Conservation (phyloP, 2,888 invertebrate species). For the Caenorhabditis parvicauda region DNA sequence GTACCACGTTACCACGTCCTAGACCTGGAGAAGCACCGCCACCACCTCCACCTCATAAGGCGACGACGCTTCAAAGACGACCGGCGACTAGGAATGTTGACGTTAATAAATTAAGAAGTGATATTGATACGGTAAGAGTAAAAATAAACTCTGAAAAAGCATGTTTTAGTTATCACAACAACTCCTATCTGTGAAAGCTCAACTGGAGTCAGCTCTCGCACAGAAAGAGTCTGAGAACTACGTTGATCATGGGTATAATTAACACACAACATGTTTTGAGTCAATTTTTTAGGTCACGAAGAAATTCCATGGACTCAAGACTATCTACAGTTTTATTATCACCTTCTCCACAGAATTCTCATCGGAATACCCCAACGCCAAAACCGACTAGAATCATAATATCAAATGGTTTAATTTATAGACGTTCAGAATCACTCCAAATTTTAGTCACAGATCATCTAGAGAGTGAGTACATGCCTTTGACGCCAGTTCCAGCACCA, state of each 20-base stretch:
- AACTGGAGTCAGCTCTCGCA: constrained; percentile 21
- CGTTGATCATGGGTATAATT: constrained; percentile 10
- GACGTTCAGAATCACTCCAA: not conserved
- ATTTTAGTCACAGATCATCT: not conserved
- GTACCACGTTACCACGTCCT: constrained; percentile 25
- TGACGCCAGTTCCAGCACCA: not conserved
- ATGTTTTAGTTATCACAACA: constrained; percentile 30
- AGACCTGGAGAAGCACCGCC: constrained; percentile 22
- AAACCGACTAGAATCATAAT: constrained; percentile 19
- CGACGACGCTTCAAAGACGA: constrained; percentile 15
- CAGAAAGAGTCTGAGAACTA: constrained; percentile 14
- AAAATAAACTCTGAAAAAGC: not conserved
- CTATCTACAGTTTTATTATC: constrained; percentile 32
- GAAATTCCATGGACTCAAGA: constrained; percentile 30
- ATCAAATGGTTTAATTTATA: constrained; percentile 6
- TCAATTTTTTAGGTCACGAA: not conserved
- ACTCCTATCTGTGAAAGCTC: constrained; percentile 29
- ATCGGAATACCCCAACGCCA: constrained; percentile 24
- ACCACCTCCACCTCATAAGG: constrained; percentile 24
- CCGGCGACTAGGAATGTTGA: constrained; percentile 18
- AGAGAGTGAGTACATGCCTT: not conserved
- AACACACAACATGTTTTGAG: not conserved
- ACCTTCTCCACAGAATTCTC: constrained; percentile 16
- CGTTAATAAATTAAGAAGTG: constrained; percentile 23
- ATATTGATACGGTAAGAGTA: constrained; percentile 32